A percentile compares a stretch with the other conserved stretches of the same genome.
Evolutionary conservation across 2,888 invertebrate genomes (phyloP).

Genomic region (Holacanthella duospinosa): DNA sequence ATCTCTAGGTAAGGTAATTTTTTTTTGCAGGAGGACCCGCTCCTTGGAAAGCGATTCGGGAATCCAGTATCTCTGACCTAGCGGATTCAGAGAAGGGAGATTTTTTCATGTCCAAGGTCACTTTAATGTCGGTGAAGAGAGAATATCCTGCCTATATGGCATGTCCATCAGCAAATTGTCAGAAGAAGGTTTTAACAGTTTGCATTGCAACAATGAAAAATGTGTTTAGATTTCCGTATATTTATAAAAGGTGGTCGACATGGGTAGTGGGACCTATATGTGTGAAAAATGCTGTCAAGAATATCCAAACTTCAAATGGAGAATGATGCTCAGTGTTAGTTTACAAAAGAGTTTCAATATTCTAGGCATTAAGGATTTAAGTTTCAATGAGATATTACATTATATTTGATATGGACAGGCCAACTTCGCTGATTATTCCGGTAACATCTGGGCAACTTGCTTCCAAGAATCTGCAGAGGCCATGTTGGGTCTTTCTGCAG

Average conservation of each 20-base stretch:
- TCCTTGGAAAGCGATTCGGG: constrained; percentile 66
- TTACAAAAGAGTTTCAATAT: neutral
- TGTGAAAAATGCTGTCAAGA: constrained; percentile 92
- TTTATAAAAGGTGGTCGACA: constrained; percentile 57
- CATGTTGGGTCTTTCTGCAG: constrained; percentile 58
- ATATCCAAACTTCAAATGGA: constrained; percentile 72
- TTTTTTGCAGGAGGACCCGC: constrained; percentile 40
- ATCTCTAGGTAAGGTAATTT: no score
- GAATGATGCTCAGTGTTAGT: constrained; percentile 62
- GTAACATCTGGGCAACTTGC: constrained; percentile 78
- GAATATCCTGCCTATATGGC: constrained; percentile 85
- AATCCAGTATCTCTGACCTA: constrained; percentile 59
- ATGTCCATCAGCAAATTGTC: constrained; percentile 78
- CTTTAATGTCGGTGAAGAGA: constrained; percentile 62
- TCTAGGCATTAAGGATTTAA: neutral
- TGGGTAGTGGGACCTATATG: constrained; percentile 72
- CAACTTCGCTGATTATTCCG: constrained; percentile 75
- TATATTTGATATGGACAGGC: constrained; percentile 52
- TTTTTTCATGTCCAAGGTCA: constrained; percentile 67
- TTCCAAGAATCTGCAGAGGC: constrained; percentile 76
- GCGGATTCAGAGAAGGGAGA: constrained; percentile 68
- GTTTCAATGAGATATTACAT: constrained; percentile 8
- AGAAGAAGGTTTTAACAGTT: constrained; percentile 62
- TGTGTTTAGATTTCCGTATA: neutral
- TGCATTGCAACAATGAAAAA: no score